Percentiles rank a stretch among this genome's conserved stretches.
Evolutionary conservation across 2,888 invertebrate genomes (phyloP).

Genomic region (Fragum fragum): DNA sequence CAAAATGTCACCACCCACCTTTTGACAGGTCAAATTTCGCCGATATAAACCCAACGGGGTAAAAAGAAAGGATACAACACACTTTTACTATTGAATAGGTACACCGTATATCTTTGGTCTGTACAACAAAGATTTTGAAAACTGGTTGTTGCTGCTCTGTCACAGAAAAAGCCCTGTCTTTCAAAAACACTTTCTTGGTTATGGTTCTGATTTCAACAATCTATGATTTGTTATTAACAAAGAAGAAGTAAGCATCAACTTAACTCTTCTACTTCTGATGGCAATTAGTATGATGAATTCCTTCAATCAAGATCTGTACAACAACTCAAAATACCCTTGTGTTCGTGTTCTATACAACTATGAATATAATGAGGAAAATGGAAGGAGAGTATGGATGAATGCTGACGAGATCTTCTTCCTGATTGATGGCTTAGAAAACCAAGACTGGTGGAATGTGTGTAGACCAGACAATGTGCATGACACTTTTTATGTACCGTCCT

Average conservation of each 20-base stretch:
- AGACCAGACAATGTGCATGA: conserved; percentile 65
- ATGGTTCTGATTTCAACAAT: no score
- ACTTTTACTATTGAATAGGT: no score
- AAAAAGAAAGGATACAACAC: no score
- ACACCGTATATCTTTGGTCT: no score
- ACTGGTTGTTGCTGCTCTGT: no score
- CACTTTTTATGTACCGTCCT: conserved; percentile 80
- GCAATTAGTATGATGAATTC: conserved; percentile 29
- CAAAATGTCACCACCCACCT: background rate
- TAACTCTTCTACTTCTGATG: conserved; percentile 17
- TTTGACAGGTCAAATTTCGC: no score
- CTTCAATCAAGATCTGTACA: conserved; percentile 24
- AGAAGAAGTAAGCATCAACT: no score
- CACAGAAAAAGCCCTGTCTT: no score
- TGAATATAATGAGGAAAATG: conserved; percentile 71
- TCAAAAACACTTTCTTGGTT: no score
- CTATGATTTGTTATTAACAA: no score
- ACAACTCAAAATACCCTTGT: conserved; percentile 37
- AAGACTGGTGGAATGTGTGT: conserved; percentile 80
- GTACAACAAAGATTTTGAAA: no score
- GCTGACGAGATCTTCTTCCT: conserved; percentile 74
- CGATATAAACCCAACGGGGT: no score
- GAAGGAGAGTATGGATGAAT: conserved; percentile 69
- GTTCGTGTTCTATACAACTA: conserved; percentile 79
- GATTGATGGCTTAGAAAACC: conserved; percentile 56